phyloP scores from a whole-genome alignment of 2,113 vertebrate genomes.

The Tragulus kanchil region DNA sequence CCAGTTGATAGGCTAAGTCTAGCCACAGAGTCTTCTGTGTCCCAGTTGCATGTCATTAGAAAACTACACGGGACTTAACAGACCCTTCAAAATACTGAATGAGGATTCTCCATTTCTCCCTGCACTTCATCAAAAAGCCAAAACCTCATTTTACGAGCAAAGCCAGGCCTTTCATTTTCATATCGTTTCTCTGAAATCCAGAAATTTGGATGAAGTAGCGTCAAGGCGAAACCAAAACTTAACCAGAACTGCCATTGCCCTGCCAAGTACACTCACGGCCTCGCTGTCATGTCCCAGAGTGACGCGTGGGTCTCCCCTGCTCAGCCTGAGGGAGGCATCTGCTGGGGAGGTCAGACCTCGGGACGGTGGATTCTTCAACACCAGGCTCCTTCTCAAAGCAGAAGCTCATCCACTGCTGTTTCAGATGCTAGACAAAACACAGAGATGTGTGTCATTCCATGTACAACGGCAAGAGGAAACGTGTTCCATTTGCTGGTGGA shows the following conservation, averaged over 20 bases:
- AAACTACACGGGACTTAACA: not conserved
- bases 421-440: not conserved
- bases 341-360: too few species aligned
- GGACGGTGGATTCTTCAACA: not conserved
- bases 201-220: not conserved
- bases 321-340: not conserved
- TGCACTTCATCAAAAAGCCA: slow-evolving; percentile 16
- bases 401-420: not conserved
- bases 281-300: not conserved
- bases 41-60: not conserved
- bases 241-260: not conserved
- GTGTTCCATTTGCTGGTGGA: accelerated
- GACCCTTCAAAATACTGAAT: not conserved
- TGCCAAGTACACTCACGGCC: not conserved
- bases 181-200: slow-evolving; percentile 64
- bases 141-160: slow-evolving; percentile 50
- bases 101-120: not conserved
- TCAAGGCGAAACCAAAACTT: slow-evolving; percentile 41
- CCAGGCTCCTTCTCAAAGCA: not conserved
- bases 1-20: not conserved
- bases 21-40: accelerated
- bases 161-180: slow-evolving; percentile 58
- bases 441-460: accelerated
- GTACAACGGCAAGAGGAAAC: not conserved
- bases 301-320: not conserved